phyloP scores from a whole-genome alignment of 2,113 vertebrate genomes.

The Pituophis catenifer region DNA sequence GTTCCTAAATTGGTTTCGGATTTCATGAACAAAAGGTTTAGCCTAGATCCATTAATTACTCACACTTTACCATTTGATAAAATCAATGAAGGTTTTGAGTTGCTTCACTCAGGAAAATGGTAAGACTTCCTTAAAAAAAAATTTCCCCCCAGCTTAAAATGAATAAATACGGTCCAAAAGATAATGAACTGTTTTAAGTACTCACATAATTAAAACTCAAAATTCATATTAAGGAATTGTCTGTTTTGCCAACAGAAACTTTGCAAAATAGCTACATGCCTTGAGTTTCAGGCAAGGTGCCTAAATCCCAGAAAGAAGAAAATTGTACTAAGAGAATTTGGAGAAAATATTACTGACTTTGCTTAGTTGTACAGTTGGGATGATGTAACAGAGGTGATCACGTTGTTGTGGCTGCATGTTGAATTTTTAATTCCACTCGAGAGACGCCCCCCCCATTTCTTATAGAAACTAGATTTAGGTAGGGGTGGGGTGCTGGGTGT shows the following conservation, averaged over 20 bases:
- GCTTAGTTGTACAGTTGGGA: neutral
- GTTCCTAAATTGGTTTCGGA: conserved; percentile 84
- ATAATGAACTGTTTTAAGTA: neutral
- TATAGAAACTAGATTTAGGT: neutral
- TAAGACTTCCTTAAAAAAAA: conserved; percentile 7
- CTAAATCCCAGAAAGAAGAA: neutral
- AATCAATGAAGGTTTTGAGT: conserved; percentile 84
- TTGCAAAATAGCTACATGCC: neutral
- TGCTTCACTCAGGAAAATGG: conserved; percentile 75
- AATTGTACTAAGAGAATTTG: neutral
- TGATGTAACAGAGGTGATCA: neutral
- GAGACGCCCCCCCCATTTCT: neutral
- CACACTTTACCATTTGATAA: conserved; percentile 80
- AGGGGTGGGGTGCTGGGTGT: no score
- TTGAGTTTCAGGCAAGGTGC: neutral
- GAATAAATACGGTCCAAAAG: neutral
- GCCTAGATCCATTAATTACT: conserved; percentile 86
- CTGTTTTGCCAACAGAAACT: neutral
- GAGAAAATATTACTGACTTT: neutral
- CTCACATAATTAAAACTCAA: neutral
- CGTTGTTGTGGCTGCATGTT: neutral
- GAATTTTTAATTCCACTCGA: neutral
- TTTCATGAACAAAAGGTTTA: conserved; percentile 84
- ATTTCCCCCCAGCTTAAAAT: neutral
- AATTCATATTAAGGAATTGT: neutral